Evolutionary conservation across 2,888 invertebrate genomes (phyloP), one percentile per base, ranked within the genome.

Genomic region (Orthonychiurus folsomi): DNA sequence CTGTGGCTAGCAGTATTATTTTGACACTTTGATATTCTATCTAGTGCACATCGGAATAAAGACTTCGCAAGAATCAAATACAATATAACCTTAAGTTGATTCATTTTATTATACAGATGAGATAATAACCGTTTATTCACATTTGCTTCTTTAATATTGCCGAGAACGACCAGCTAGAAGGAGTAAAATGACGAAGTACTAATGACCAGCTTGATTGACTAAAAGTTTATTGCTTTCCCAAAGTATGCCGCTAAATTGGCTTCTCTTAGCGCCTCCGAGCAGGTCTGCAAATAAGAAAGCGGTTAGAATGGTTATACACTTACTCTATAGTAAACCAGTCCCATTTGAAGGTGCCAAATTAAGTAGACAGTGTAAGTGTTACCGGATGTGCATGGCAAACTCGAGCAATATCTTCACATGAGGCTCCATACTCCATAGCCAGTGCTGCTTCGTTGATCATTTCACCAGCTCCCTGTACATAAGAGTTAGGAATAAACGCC

Each of bases 301-400:
- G n/a, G 52, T 52, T 5, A 52, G 48, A n/a, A n/a, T n/a, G n/a
- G 37, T 37, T 37, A 37, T 37, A 37, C n/a, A 15, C 37, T 37
- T 37, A 37, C 5, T 9, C 5, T 37, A 37, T 37, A 9, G 15
- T 24, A 62, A 58, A 48, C 57, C 62, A 47, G 50, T 26, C n/a
- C n/a, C n/a, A n/a, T n/a, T n/a, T n/a, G n/a, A n/a, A n/a, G n/a
- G n/a, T n/a, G n/a, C n/a, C n/a, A n/a, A n/a, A n/a, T n/a, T n/a
- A n/a, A n/a, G n/a, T n/a, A n/a, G n/a, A n/a, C n/a, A 61, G 63
- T 67, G 55, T 61, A 60, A 21, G 23, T 25, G 85, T 84, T 80
- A 93, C 92, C 55, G 99, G 99, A 84, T 99, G 99, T 62, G 99
- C 97, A 80, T 99, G 99, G 76, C 99, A 99, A 53, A 94, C 95